Conservation (phyloP, 2,113 vertebrate species). For the Prinia subflava region DNA sequence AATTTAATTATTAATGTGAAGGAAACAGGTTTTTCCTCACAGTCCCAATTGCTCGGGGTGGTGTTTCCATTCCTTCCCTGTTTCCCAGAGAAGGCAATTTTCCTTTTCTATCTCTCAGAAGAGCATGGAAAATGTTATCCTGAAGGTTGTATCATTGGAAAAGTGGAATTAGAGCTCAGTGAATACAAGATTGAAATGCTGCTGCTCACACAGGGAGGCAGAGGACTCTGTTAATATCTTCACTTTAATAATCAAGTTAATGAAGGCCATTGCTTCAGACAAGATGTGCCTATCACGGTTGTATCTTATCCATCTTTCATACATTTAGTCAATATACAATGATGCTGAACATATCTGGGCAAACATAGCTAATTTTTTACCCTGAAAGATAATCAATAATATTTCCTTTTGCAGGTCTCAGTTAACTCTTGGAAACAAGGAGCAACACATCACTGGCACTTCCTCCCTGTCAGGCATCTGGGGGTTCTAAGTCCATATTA, state of each 20-base stretch:
- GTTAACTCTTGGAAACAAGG: background rate
- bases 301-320: constrained; percentile 48
- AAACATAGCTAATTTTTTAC: constrained; percentile 42
- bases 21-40: background rate
- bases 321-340: constrained; percentile 57
- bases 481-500: background rate
- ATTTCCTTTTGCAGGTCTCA: constrained; percentile 29
- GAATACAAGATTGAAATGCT: background rate
- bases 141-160: background rate
- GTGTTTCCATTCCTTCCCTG: background rate
- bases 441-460: background rate
- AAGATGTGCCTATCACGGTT: background rate
- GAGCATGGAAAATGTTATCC: background rate
- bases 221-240: background rate
- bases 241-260: constrained; percentile 1
- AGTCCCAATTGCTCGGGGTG: background rate
- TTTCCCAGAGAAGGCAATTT: background rate
- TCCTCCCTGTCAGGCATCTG: background rate
- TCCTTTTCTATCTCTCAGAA: background rate
- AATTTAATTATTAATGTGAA: background rate
- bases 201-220: background rate
- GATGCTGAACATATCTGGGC: constrained; percentile 52
- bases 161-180: background rate
- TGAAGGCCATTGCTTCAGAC: background rate
- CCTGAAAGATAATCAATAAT: constrained; percentile 65